Base-by-base conservation (phyloP, 2,113 vertebrate genomes). In the Eidolon helvum region DNA sequence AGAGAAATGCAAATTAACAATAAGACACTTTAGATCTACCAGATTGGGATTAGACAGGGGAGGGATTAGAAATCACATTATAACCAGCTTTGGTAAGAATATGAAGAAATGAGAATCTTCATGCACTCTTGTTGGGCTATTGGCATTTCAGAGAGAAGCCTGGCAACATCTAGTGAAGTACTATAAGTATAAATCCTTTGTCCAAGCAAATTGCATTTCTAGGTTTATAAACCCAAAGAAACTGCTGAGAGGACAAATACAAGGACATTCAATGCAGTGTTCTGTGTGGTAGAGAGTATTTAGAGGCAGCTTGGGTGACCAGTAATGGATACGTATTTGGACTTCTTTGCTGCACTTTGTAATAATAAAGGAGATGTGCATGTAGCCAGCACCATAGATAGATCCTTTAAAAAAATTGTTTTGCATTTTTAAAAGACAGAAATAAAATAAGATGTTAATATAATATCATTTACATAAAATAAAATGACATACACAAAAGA, bases 361-460 rank as follows among this genome's bases (percentile, higher is more conserved):
- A 92, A 69, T 30, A 63, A 80, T 57, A 50, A 15, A 19, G 4
- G 5, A 79, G 16, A 30, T 53, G 43, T 61, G 16, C 48, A 48
- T 59, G 40, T 86, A 65, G 35, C 21, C 61, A 93, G 71, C 45
- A 93, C 35, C 53, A 53, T 16, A 3, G 18, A 57, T 40, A 86
- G 53, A 93, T 33, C 63, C 75, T 75, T 15, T 91, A 18, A 91
- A 88, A 88, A 91, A 7, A 83, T 4, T 11, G 10, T 74, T 95
- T 90, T n/a, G 50, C 63, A 22, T 66, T 48, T 38, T 40, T 35
- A 69, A 45, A 50, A 35, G 9, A 18, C 4, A 24, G 66, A 50
- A 55, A 57, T 16, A 85, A 55, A 69, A 66, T 30, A 22, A 69
- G 22, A 53, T 79, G 6, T 69, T 57, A 71, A 15, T 28, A 45